A percentile compares a stretch with the other conserved stretches of the same genome.
phyloP scores from a whole-genome alignment of 2,797 vertebrate species.

The Gambusia yucatana region DNA sequence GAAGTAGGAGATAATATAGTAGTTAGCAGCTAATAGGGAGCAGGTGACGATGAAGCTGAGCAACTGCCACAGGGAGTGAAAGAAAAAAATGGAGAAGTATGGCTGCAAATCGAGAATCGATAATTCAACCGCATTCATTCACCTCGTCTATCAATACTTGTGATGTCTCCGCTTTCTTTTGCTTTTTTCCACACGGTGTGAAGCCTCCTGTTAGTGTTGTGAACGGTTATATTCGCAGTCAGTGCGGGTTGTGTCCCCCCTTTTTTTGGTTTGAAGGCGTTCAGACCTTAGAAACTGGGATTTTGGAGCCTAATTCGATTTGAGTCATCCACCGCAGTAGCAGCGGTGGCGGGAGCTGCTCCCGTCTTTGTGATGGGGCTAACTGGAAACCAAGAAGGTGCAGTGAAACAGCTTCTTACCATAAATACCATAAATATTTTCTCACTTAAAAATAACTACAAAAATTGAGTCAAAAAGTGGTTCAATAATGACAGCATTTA shows the following conservation, averaged over 20 bases:
- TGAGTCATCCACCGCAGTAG: slow-evolving; percentile 77
- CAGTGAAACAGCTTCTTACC: slow-evolving; percentile 15
- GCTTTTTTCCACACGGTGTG: slow-evolving; percentile 14
- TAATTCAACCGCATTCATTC: slow-evolving; percentile 80
- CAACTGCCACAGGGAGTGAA: slow-evolving; percentile 14
- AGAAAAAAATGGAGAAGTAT: slow-evolving; percentile 57
- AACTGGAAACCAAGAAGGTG: slow-evolving; percentile 27
- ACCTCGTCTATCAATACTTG: slow-evolving; percentile 72
- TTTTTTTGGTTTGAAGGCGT: slow-evolving; percentile 3
- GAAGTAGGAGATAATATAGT: slow-evolving; percentile 18
- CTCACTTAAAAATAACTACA: neutral
- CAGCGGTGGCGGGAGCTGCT: slow-evolving; percentile 51
- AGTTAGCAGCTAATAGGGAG: slow-evolving; percentile 6
- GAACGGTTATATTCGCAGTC: neutral
- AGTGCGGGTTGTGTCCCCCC: neutral
- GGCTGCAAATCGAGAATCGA: slow-evolving; percentile 79
- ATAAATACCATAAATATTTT: neutral
- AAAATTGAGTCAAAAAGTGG: neutral
- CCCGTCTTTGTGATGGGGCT: slow-evolving; percentile 63
- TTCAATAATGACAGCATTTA: neutral
- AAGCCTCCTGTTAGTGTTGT: slow-evolving; percentile 1
- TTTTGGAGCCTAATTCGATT: slow-evolving; percentile 66
- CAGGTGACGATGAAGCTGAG: slow-evolving; percentile 48
- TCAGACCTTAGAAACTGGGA: slow-evolving; percentile 21
- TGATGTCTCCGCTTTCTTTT: slow-evolving; percentile 50